Conservation (phyloP, 92 coral and sea anemone species). For the Isaurus tuberculatus region DNA sequence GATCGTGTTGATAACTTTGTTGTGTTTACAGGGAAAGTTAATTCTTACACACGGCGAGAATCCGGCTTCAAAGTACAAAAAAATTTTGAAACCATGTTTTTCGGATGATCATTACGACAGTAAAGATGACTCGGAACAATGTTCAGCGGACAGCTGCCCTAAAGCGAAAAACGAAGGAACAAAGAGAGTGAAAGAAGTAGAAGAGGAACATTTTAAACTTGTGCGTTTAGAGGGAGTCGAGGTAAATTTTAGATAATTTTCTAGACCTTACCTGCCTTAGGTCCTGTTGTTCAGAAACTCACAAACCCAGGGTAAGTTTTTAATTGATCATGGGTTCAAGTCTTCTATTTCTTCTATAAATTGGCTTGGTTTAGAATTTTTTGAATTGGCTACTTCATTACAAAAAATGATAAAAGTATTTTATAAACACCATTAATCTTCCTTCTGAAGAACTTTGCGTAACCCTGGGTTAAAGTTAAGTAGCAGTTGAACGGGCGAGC, state of each 20-base stretch:
- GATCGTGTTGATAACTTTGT: conserved; percentile 4
- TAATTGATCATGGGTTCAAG: no score
- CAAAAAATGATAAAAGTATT: no score
- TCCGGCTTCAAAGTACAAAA: conserved; percentile 38
- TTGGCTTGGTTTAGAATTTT: no score
- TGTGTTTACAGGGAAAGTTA: conserved; percentile 34
- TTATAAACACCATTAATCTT: no score
- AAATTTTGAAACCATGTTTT: conserved; percentile 31
- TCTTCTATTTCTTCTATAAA: no score
- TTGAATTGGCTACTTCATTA: no score
- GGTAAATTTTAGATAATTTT: neutral
- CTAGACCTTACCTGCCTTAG: no score
- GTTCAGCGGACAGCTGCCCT: conserved; percentile 9
- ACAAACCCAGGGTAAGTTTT: no score
- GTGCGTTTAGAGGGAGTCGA: conserved; percentile 36
- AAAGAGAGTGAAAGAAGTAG: neutral
- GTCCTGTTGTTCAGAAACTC: no score
- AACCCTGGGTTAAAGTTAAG: no score
- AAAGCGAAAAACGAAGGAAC: neutral
- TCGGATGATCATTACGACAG: neutral
- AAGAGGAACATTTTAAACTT: conserved; percentile 18
- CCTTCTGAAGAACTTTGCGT: no score
- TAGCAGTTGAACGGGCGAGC: no score
- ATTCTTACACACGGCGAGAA: conserved; percentile 4
- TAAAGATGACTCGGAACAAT: neutral